Percentiles rank a stretch among this genome's conserved stretches.
These are phyloP conservation scores for Altica lythri DNA, from an alignment of 2,888 invertebrate species.

Conservation along the genomic window DNA sequence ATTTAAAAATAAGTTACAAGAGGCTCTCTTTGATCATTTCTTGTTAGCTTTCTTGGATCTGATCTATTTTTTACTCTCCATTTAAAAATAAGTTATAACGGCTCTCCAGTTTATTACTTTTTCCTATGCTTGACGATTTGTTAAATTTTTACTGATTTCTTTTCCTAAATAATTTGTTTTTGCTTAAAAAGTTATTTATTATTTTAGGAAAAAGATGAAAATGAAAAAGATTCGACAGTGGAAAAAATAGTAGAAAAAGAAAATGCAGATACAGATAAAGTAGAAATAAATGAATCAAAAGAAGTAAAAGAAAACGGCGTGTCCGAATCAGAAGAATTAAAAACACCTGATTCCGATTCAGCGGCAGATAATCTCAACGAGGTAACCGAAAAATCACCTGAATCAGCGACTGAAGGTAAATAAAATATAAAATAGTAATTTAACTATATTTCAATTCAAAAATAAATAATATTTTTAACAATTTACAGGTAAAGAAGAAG, in stretches of 20 bases:
- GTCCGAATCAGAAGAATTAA: slow-evolving; percentile 49
- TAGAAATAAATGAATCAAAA: slow-evolving; percentile 32
- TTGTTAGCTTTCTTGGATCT: too few species aligned
- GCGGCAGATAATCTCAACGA: slow-evolving; percentile 55
- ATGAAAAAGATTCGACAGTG: slow-evolving; percentile 46
- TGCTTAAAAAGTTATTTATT: slow-evolving; percentile 9
- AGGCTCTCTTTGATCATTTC: too few species aligned
- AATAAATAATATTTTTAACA: too few species aligned
- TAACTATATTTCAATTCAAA: too few species aligned
- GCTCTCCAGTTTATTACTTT: too few species aligned
- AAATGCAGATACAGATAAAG: slow-evolving; percentile 33
- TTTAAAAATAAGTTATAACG: too few species aligned
- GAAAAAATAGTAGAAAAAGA: slow-evolving; percentile 30
- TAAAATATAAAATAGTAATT: too few species aligned
- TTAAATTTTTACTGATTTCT: too few species aligned
- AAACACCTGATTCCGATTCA: slow-evolving; percentile 51
- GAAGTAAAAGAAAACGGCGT: slow-evolving; percentile 55
- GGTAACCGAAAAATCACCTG: slow-evolving; percentile 45
- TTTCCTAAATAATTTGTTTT: too few species aligned
- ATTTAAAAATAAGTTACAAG: too few species aligned
- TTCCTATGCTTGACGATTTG: too few species aligned
- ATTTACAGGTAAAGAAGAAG: slow-evolving; percentile 44
- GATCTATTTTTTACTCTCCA: too few species aligned
- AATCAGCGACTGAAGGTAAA: slow-evolving; percentile 21
- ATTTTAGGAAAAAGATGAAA: slow-evolving; percentile 54